Conservation (phyloP, 2,797 vertebrate species). For the Emydoidea blandingii region DNA sequence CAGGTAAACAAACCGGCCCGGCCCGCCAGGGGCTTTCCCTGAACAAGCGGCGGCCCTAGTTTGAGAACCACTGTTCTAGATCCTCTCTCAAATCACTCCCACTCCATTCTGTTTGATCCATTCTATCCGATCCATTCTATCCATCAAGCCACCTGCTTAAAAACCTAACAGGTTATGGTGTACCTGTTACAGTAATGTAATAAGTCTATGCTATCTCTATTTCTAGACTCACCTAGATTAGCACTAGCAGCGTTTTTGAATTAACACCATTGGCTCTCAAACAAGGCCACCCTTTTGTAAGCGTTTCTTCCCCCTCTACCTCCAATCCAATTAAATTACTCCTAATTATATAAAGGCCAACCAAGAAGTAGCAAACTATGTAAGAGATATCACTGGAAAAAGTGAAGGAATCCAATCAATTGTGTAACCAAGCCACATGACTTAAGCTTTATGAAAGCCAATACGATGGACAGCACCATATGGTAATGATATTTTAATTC, state of each 20-base stretch:
- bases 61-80: background rate
- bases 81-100: background rate
- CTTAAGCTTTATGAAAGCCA: constrained; percentile 10
- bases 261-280: background rate
- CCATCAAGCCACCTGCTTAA: background rate
- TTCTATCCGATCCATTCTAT: background rate
- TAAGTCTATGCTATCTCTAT: background rate
- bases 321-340: background rate
- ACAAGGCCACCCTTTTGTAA: background rate
- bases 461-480: background rate
- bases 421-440: background rate
- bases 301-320: background rate
- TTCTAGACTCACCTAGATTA: background rate
- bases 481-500: background rate
- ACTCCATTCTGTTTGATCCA: background rate
- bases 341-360: background rate
- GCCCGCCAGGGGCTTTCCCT: too few relatives aligned
- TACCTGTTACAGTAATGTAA: background rate
- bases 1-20: too few relatives aligned
- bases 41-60: too few relatives aligned
- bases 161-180: background rate
- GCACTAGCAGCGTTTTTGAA: background rate
- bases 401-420: background rate
- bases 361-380: fast-evolving
- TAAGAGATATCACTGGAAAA: background rate